Evolutionary conservation across 1,140 invertebrate genomes (phyloP), one percentile per base, ranked within the genome.

Genomic region (Bradysia coprophila): DNA sequence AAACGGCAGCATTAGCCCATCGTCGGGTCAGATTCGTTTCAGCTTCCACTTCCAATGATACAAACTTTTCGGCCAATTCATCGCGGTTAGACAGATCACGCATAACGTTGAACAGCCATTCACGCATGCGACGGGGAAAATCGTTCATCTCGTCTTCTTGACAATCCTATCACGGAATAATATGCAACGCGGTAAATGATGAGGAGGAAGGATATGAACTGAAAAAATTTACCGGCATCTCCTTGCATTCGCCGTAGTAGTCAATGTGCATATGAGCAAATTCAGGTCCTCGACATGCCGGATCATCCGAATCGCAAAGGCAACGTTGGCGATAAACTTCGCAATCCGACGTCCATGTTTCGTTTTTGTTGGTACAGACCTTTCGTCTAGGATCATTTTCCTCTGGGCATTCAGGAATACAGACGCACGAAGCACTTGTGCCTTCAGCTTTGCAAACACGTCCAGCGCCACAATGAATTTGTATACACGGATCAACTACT

Each of bases 81-180:
- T 83, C 69, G 49, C 88, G 71, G 56, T 92, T 86, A 40, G 91
- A 90, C 58, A 94, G 66, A 65, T 94, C 90, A 44, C 86, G 75
- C 88, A 93, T 90, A 40, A 94, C 83, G 68, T 92, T 91, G 69
- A 92, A 95, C 6, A 95, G 72, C 91, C 91, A 95, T 53, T 95
- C 91, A 33, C 88, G 75, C 90, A 95, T 95, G 49, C 91, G 73
- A 19, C 89, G 72, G 18, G 88, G 88, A 62, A 92, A 93, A 65
- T 93, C 88, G 4, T 73, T 65, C 76, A 93, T 81, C 59, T 94
- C 86, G 44, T 79, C 81, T 24, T 78, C 69, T 21, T 69, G 72
- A 61, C 91, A 95, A 49, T 73, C 68, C 75, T 81, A 52, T 4
- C 53, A 49, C 42, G 24, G 21, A 11, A 15, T 23, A 13, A 31